These are phyloP conservation scores for Trichogramma evanescens DNA, from an alignment of 2,888 invertebrate genomes.

Conservation along the genomic window DNA sequence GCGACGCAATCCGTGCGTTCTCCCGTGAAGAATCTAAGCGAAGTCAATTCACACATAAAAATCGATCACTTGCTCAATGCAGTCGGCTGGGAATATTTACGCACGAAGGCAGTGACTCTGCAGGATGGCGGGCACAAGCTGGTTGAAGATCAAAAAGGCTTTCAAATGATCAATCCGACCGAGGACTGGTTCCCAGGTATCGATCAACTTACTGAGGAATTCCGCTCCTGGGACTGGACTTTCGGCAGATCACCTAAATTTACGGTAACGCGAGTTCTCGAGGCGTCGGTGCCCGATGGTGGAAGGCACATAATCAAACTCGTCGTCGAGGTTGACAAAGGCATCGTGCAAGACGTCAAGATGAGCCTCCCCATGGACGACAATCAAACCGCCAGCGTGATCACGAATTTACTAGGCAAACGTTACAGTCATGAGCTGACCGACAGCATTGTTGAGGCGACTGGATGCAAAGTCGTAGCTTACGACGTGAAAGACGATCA, in stretches of 20 bases:
- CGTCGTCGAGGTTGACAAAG: conserved; percentile 59
- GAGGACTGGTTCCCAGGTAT: conserved; percentile 84
- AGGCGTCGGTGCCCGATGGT: conserved; percentile 48
- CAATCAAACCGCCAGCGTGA: conserved; percentile 59
- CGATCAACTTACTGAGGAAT: conserved; percentile 60
- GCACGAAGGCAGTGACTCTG: conserved; percentile 61
- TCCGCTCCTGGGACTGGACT: conserved; percentile 81
- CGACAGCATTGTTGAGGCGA: conserved; percentile 52
- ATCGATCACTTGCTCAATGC: conserved; percentile 69
- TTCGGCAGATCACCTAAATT: conserved; percentile 83
- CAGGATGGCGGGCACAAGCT: conserved; percentile 67
- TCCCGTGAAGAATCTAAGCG: conserved; percentile 74
- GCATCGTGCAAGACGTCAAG: conserved; percentile 60
- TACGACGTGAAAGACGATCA: conserved; percentile 29
- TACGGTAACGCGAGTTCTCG: conserved; percentile 60
- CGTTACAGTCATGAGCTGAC: conserved; percentile 58
- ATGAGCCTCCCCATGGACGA: conserved; percentile 60
- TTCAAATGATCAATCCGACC: conserved; percentile 78
- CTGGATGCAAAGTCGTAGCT: conserved; percentile 38
- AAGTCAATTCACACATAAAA: conserved; percentile 64
- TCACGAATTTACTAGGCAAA: conserved; percentile 60
- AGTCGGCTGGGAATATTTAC: conserved; percentile 76
- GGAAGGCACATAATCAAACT: conserved; percentile 51
- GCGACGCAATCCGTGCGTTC: conserved; percentile 81
- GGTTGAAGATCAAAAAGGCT: conserved; percentile 72